Percentiles rank a stretch among this genome's conserved stretches.
Evolutionary conservation across 2,888 invertebrate species (phyloP).

Genomic region (Drosophila vallismaia): DNA sequence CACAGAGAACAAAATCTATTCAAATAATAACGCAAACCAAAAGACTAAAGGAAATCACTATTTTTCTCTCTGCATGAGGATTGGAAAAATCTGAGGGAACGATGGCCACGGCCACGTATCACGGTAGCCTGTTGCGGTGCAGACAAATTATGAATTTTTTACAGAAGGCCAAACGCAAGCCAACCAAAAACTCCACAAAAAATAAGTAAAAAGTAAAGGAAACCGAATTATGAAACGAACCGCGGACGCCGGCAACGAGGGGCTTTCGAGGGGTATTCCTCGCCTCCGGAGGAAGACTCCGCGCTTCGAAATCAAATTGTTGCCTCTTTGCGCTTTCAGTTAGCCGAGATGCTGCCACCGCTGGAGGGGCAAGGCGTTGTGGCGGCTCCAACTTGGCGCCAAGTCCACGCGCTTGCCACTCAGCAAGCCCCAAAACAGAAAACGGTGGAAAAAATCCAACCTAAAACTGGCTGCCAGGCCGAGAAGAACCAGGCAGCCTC

Average conservation of each 20-base stretch:
- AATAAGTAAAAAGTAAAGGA: slow-evolving; percentile 19
- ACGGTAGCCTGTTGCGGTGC: slow-evolving; percentile 53
- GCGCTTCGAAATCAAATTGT: slow-evolving; percentile 45
- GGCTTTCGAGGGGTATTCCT: background rate
- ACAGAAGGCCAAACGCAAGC: slow-evolving; percentile 16
- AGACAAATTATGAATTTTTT: slow-evolving; percentile 64
- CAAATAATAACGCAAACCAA: background rate
- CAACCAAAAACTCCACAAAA: slow-evolving; percentile 9
- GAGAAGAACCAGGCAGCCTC: slow-evolving; percentile 34
- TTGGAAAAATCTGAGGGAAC: slow-evolving; percentile 13
- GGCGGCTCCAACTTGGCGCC: slow-evolving; percentile 61
- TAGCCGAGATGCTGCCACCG: slow-evolving; percentile 11
- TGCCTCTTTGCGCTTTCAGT: slow-evolving; percentile 30
- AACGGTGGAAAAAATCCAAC: background rate
- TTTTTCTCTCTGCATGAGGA: background rate
- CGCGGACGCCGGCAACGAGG: slow-evolving; percentile 28
- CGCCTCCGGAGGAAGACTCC: slow-evolving; percentile 6
- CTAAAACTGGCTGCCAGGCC: slow-evolving; percentile 7
- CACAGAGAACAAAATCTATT: background rate
- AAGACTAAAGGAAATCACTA: background rate
- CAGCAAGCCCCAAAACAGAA: slow-evolving; percentile 28
- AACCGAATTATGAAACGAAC: slow-evolving; percentile 58
- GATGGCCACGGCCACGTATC: slow-evolving; percentile 57
- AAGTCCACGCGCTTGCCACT: slow-evolving; percentile 52
- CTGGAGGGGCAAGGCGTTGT: slow-evolving; percentile 37